A percentile compares a stretch with the other conserved stretches of the same genome.
Evolutionary conservation across 2,888 invertebrate genomes (phyloP).

Genomic region (Exocentrus adspersus): DNA sequence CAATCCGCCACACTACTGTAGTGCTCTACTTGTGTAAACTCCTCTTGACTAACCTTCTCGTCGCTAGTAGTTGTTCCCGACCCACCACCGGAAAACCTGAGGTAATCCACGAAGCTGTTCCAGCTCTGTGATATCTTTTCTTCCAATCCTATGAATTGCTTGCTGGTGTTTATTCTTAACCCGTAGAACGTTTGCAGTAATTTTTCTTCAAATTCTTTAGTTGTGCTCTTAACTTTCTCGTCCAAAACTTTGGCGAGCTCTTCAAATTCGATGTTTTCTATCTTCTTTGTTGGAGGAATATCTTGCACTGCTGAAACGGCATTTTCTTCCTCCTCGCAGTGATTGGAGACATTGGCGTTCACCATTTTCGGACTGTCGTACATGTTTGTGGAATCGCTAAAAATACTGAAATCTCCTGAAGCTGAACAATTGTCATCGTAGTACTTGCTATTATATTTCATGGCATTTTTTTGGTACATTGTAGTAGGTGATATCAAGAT

Average conservation of each 20-base stretch:
- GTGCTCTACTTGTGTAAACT: not conserved
- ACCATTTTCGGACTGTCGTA: not conserved
- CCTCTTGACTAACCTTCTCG: not conserved
- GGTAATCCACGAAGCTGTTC: slow-evolving; percentile 47
- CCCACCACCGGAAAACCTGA: slow-evolving; percentile 41
- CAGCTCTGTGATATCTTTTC: slow-evolving; percentile 47
- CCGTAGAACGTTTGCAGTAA: slow-evolving; percentile 46
- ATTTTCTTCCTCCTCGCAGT: slow-evolving; percentile 7
- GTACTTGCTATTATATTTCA: slow-evolving; percentile 10
- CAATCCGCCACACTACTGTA: not conserved
- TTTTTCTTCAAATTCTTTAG: slow-evolving; percentile 43
- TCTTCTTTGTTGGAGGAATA: not conserved
- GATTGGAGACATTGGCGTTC: slow-evolving; percentile 1
- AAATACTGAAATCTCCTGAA: slow-evolving; percentile 44
- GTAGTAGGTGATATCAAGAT: slow-evolving; percentile 3
- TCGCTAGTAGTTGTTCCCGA: slow-evolving; percentile 14
- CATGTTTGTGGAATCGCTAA: slow-evolving; percentile 24
- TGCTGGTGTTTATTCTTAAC: slow-evolving; percentile 46
- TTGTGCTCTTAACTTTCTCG: slow-evolving; percentile 34
- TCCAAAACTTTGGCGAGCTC: slow-evolving; percentile 38
- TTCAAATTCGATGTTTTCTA: slow-evolving; percentile 33
- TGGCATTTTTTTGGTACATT: not conserved
- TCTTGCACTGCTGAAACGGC: not conserved
- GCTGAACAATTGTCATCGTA: slow-evolving; percentile 36
- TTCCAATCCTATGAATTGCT: slow-evolving; percentile 49